phyloP scores from a whole-genome alignment of 2,113 vertebrate genomes.

The Aspidoscelis tigris region DNA sequence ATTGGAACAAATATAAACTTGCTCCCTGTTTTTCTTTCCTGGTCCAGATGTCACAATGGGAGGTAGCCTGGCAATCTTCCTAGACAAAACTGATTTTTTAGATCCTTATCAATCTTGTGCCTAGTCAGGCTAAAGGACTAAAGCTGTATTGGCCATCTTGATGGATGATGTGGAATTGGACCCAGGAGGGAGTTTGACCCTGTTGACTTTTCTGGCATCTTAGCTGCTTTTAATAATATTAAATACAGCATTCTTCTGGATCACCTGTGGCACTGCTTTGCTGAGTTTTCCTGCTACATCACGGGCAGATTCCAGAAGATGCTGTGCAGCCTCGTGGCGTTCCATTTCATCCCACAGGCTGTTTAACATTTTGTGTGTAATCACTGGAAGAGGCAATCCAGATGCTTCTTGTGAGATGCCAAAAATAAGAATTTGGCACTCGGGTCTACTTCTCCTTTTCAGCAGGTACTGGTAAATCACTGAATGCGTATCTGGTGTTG shows the following conservation, averaged over 20 bases:
- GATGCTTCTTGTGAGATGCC: background rate
- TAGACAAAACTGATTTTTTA: background rate
- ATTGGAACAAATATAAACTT: background rate
- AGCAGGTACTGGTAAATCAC: background rate
- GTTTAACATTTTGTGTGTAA: background rate
- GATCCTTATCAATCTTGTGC: background rate
- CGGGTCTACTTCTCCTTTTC: background rate
- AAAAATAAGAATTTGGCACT: background rate
- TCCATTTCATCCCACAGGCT: background rate
- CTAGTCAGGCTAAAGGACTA: background rate
- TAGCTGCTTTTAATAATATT: background rate
- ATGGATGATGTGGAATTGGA: background rate
- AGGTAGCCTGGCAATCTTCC: background rate
- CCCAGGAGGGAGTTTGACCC: too few species aligned
- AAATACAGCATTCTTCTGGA: background rate
- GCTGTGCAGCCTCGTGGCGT: background rate
- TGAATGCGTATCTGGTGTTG: background rate
- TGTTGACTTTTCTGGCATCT: background rate
- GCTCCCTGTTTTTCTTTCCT: background rate
- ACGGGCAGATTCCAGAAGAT: background rate
- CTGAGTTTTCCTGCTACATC: background rate
- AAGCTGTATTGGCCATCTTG: background rate
- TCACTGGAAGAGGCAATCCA: background rate
- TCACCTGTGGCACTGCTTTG: background rate
- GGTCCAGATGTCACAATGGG: background rate